A percentile compares a stretch with the other conserved stretches of the same genome.
Conservation (phyloP, 2,113 vertebrate genomes). For the Erpornis zantholeuca region DNA sequence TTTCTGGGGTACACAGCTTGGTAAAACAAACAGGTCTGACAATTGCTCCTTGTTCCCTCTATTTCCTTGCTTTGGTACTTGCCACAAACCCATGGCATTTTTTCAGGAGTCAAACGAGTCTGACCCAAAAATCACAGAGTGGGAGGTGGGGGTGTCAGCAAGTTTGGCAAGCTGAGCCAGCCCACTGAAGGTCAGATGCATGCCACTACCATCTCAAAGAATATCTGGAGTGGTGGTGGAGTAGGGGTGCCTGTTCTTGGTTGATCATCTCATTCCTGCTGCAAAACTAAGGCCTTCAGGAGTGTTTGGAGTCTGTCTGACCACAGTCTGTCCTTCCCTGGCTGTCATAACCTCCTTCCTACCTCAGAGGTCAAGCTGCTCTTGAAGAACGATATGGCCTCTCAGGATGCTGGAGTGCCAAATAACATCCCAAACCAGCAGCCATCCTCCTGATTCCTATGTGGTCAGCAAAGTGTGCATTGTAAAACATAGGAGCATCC, state of each 20-base stretch:
- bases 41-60: background rate
- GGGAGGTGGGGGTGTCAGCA: background rate
- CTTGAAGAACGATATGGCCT: background rate
- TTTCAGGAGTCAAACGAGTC: background rate
- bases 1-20: background rate
- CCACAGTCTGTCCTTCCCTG: background rate
- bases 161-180: background rate
- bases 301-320: background rate
- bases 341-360: background rate
- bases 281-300: background rate
- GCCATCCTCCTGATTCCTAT: background rate
- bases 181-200: background rate
- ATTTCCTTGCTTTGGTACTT: background rate
- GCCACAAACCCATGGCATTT: background rate
- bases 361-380: background rate
- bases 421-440: background rate
- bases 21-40: background rate
- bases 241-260: background rate
- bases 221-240: background rate
- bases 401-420: background rate
- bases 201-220: background rate
- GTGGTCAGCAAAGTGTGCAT: background rate
- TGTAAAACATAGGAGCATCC: background rate
- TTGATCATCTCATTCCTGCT: background rate
- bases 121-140: background rate